These are phyloP conservation scores for Phrixothrix hirtus DNA, from an alignment of 2,888 invertebrate species.

Conservation along the genomic window DNA sequence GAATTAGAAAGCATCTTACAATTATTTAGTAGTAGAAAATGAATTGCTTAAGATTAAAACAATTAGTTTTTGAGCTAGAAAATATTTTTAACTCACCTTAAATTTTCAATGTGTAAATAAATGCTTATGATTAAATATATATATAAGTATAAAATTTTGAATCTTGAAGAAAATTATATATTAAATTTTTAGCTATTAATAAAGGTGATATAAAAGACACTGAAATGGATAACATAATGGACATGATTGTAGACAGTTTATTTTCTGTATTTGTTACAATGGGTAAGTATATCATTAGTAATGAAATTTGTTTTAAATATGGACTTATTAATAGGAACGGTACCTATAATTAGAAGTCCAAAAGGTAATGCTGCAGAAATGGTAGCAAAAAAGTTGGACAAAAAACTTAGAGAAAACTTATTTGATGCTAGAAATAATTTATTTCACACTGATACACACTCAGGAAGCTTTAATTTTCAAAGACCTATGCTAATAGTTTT, in stretches of 20 bases:
- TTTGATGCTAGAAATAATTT: slow-evolving; percentile 96
- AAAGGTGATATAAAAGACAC: slow-evolving; percentile 91
- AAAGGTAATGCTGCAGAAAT: slow-evolving; percentile 97
- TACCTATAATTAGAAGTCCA: slow-evolving; percentile 90
- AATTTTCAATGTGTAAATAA: too few species aligned
- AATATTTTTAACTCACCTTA: too few species aligned
- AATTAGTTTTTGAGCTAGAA: too few species aligned
- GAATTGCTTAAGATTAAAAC: too few species aligned
- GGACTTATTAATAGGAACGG: slow-evolving; percentile 61
- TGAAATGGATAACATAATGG: slow-evolving; percentile 94
- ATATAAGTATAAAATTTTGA: too few species aligned
- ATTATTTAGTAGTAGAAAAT: too few species aligned
- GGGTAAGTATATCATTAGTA: slow-evolving; percentile 63
- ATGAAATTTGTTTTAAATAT: background rate
- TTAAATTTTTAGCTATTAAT: slow-evolving; percentile 79
- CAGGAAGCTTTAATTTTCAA: slow-evolving; percentile 83
- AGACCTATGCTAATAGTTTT: slow-evolving; percentile 89
- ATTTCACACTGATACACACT: slow-evolving; percentile 84
- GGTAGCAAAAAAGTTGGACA: slow-evolving; percentile 96
- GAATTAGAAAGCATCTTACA: too few species aligned
- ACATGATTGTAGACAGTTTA: slow-evolving; percentile 91
- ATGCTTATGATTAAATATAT: too few species aligned
- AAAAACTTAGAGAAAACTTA: slow-evolving; percentile 94
- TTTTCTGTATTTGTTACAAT: slow-evolving; percentile 98
- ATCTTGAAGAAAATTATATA: background rate